Evolutionary conservation across 2,797 vertebrate species (phyloP).

Genomic region (Gallinago stenura): DNA sequence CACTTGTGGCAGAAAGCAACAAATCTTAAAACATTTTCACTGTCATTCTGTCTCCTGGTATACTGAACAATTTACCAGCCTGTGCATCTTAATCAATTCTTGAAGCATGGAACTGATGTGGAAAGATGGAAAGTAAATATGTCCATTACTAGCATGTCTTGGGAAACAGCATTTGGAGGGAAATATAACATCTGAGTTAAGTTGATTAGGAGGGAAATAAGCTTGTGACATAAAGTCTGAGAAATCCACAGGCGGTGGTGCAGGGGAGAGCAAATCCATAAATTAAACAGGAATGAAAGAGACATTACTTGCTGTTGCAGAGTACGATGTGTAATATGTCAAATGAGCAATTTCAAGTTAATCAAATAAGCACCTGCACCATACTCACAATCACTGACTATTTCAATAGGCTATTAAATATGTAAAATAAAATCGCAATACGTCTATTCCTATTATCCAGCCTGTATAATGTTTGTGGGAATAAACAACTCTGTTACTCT

Average conservation of each 20-base stretch:
- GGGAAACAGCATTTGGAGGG: not conserved
- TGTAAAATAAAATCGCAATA: not conserved
- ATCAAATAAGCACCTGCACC: not conserved
- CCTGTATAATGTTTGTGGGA: not conserved
- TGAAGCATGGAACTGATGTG: not conserved
- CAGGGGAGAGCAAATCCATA: not conserved
- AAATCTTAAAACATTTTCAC: not conserved
- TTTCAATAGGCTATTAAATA: not conserved
- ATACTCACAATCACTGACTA: not conserved
- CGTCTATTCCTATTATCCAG: not conserved
- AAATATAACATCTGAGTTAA: not conserved
- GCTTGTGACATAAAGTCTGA: not conserved
- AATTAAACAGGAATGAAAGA: not conserved
- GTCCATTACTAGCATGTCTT: not conserved
- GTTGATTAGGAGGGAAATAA: not conserved
- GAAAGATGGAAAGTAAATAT: not conserved
- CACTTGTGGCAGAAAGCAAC: not conserved
- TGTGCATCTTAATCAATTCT: constrained; percentile 1
- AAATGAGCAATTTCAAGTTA: not conserved
- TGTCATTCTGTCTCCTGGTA: not conserved
- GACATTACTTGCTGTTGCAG: not conserved
- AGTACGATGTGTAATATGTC: not conserved
- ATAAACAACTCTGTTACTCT: not conserved
- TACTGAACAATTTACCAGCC: not conserved
- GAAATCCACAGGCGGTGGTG: not conserved